Evolutionary conservation across 2,113 vertebrate genomes (phyloP).

Genomic region (Saguinus imperator): DNA sequence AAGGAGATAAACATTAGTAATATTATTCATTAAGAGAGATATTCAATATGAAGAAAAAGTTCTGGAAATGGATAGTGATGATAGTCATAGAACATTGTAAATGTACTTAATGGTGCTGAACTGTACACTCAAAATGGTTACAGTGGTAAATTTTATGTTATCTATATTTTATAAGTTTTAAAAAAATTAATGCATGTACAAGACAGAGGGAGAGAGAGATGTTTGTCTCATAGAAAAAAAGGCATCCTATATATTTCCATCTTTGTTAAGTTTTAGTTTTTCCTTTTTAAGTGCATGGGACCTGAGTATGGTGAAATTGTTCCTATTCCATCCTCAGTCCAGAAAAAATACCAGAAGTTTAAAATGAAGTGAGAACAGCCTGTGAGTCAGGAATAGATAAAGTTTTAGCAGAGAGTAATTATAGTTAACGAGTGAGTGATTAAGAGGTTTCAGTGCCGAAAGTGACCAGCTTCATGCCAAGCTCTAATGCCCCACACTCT

Average conservation of each 20-base stretch:
- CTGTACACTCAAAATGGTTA: neutral
- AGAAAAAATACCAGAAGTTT: constrained; percentile 54
- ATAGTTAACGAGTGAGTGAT: constrained; percentile 56
- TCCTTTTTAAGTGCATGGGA: neutral
- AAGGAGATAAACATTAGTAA: neutral
- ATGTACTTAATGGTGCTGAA: neutral
- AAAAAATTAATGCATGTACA: neutral
- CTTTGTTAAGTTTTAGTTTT: neutral
- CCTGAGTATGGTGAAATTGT: neutral
- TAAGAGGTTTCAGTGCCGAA: constrained; percentile 50
- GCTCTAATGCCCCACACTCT: neutral
- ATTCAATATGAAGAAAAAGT: neutral
- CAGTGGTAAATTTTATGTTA: neutral
- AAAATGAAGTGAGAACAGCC: constrained; percentile 43
- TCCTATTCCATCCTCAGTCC: neutral
- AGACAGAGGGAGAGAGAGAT: neutral
- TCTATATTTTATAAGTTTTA: neutral
- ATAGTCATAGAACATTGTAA: neutral
- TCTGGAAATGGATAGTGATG: neutral
- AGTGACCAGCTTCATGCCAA: constrained; percentile 53
- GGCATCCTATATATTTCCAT: neutral
- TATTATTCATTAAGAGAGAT: neutral
- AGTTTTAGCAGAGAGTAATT: constrained; percentile 58
- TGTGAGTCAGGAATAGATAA: constrained; percentile 51
- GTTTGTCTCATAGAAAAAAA: neutral